Evolutionary conservation across 2,888 invertebrate genomes (phyloP), one percentile per base, ranked within the genome.

Genomic region (Quadroppia sp.): DNA sequence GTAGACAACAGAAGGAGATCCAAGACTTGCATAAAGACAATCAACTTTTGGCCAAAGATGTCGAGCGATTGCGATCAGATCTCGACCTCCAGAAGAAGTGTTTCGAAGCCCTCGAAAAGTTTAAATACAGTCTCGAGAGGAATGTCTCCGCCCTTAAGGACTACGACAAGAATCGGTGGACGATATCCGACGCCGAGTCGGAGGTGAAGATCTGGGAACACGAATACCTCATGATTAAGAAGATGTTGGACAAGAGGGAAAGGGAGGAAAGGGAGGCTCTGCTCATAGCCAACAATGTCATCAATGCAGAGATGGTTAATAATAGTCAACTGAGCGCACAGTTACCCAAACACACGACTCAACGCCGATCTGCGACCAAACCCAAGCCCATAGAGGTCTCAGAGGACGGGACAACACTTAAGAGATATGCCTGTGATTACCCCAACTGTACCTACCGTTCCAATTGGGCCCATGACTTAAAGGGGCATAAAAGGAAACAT

Each of bases 81-180:
- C 20, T 67, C 1, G 67, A 67, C 20, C 40, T 67, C 36, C 67
- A 67, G 40, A 67, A 67, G 23, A 67, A 67, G 67, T 67, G 32
- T 23, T 20, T n/a, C 67, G 67, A 67, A 67, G 67, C 67, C 11
- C 67, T 67, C 23, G 67, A 67, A 67, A 67, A 67, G 67, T 67
- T 67, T 23, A 36, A 42, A 36, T 67, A 67, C 25, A 67, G 40
- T 30, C 67, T 67, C 42, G 67, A 67, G 36, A 67, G 67, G 15
- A 17, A 67, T 40, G 23, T 67, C 9, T 11, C 36, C 23, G 42
- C 20, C 28, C 67, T 67, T 11, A 67, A 67, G 23, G 67, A 67
- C 67, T 40, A 40, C 13, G 67, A 67, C n/a, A 36, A 40, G 20
- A 67, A 67, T 36, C 20, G 67, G 42, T 67, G 67, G 67, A 36